Conservation (phyloP, 2,113 vertebrate genomes). For the Sakesphorus luctuosus region DNA sequence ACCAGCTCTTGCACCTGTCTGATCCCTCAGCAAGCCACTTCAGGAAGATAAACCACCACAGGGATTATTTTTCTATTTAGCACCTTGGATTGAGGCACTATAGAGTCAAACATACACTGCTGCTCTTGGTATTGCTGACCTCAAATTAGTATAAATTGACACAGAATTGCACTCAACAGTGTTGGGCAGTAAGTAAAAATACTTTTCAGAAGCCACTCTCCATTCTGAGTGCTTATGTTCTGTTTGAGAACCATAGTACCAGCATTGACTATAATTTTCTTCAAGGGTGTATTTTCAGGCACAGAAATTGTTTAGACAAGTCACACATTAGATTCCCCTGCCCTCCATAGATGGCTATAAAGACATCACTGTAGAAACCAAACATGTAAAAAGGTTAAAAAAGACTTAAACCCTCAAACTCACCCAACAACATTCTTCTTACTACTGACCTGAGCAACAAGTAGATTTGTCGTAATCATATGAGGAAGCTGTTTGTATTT, state of each 20-base stretch:
- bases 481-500: slow-evolving; percentile 91
- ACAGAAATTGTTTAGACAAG: background rate
- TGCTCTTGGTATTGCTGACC: background rate
- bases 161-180: background rate
- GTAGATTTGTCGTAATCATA: slow-evolving; percentile 89
- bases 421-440: background rate
- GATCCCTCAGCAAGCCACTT: background rate
- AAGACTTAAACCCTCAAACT: background rate
- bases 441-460: slow-evolving; percentile 89
- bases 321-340: background rate
- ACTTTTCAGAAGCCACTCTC: background rate
- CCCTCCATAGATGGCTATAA: background rate
- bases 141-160: background rate
- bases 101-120: background rate
- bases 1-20: background rate
- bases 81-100: background rate
- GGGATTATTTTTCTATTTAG: background rate
- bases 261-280: background rate
- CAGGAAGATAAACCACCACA: background rate
- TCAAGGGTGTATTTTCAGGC: background rate
- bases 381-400: background rate
- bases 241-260: background rate
- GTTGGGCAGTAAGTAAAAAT: background rate
- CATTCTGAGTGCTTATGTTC: background rate
- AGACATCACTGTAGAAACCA: background rate